phyloP scores from a whole-genome alignment of 2,113 vertebrate species.

The Naja naja region DNA sequence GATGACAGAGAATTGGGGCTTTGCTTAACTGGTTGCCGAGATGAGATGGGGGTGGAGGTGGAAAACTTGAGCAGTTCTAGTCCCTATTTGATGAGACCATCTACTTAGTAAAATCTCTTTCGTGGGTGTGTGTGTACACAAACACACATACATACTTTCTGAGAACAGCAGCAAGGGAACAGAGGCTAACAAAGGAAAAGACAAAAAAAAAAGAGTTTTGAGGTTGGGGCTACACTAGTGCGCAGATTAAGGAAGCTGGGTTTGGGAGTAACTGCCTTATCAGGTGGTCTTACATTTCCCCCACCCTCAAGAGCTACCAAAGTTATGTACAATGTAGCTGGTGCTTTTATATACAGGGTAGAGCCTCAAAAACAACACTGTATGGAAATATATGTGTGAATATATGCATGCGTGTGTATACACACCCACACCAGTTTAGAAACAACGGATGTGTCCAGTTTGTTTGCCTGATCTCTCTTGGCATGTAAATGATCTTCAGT shows the following conservation, averaged over 20 bases:
- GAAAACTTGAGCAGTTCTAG: neutral
- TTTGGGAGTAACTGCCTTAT: neutral
- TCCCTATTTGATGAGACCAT: neutral
- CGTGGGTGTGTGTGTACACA: neutral
- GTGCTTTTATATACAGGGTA: slow-evolving; percentile 11
- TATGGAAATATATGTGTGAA: neutral
- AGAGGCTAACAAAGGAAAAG: neutral
- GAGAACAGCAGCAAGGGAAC: neutral
- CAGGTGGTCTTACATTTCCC: neutral
- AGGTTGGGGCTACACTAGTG: neutral
- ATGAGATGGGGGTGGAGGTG: neutral
- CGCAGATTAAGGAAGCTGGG: neutral
- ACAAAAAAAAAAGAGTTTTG: neutral
- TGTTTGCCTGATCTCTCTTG: slow-evolving; percentile 6
- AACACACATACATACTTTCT: neutral
- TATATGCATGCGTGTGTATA: neutral
- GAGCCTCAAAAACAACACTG: slow-evolving; percentile 3
- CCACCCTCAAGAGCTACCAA: neutral
- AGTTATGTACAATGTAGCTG: slow-evolving; percentile 6
- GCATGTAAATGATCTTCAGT: slow-evolving; percentile 23
- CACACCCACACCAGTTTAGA: neutral
- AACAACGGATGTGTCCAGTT: neutral
- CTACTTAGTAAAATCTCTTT: neutral
- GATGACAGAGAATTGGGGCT: neutral
- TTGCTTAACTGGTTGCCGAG: neutral